Evolutionary conservation across 2,113 vertebrate genomes (phyloP).

Genomic region (Hippocampus comes): DNA sequence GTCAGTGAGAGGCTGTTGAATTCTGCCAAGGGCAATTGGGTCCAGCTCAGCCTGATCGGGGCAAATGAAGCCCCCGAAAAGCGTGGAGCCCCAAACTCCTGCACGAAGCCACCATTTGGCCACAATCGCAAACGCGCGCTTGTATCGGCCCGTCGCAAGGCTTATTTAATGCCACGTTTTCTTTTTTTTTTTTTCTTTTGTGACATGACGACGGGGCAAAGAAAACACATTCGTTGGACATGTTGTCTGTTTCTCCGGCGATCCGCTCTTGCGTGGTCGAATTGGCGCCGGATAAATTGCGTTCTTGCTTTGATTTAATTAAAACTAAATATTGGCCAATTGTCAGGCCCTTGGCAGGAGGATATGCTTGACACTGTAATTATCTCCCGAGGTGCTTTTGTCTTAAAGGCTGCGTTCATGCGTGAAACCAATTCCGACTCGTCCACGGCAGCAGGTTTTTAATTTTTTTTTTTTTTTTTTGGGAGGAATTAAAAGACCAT

Average conservation of each 20-base stretch:
- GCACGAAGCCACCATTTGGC: background rate
- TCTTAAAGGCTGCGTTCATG: constrained; percentile 77
- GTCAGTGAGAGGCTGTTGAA: constrained; percentile 65
- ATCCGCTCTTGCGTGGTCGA: constrained; percentile 50
- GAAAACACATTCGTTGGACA: constrained; percentile 16
- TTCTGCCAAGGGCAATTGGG: constrained; percentile 61
- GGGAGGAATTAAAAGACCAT: constrained; percentile 17
- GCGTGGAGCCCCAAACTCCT: constrained; percentile 30
- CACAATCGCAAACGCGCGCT: background rate
- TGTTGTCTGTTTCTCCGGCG: constrained; percentile 44
- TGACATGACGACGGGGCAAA: constrained; percentile 50
- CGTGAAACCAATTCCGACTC: constrained; percentile 77
- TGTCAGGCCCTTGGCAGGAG: constrained; percentile 65
- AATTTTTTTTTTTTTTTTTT: constrained; percentile 38
- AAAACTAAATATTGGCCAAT: constrained; percentile 80
- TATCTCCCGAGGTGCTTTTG: constrained; percentile 80
- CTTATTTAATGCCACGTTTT: background rate
- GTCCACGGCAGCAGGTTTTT: constrained; percentile 49
- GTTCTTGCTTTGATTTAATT: constrained; percentile 82
- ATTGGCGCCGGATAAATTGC: constrained; percentile 76
- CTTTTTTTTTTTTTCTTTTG: background rate
- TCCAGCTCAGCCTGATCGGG: constrained; percentile 57
- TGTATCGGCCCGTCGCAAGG: no score
- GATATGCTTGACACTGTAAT: constrained; percentile 77
- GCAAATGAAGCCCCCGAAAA: constrained; percentile 31